A percentile compares a stretch with the other conserved stretches of the same genome.
Evolutionary conservation across 1,140 invertebrate genomes (phyloP).

Genomic region (Ditylenchus dipsaci): DNA sequence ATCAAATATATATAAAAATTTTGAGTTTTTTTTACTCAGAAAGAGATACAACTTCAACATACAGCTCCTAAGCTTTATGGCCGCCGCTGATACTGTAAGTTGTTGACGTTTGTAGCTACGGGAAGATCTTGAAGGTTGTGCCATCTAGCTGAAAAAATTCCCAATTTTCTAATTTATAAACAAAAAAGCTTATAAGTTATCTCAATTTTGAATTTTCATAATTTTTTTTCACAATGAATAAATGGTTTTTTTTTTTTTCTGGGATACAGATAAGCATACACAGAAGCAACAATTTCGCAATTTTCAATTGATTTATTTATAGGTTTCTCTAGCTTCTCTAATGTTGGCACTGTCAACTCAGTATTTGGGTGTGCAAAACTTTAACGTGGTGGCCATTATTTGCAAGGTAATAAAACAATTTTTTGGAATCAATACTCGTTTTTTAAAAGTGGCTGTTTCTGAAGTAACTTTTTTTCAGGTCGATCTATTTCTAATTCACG

Average conservation of each 20-base stretch:
- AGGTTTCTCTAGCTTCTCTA: constrained; percentile 16
- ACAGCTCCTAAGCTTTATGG: constrained; percentile 36
- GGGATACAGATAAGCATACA: too few species aligned
- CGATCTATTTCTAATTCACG: constrained; percentile 39
- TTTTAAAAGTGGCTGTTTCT: not conserved
- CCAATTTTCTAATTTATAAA: too few species aligned
- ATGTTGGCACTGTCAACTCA: constrained; percentile 26
- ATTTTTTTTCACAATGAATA: too few species aligned
- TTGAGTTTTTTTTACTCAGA: constrained; percentile 12
- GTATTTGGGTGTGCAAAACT: constrained; percentile 28
- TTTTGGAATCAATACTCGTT: too few species aligned
- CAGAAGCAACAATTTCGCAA: too few species aligned
- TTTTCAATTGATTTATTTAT: not conserved
- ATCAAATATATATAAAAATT: constrained; percentile 9
- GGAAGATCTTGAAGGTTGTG: too few species aligned
- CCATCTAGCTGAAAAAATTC: too few species aligned
- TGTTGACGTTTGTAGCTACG: too few species aligned
- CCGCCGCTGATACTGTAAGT: constrained; percentile 34
- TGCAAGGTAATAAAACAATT: constrained; percentile 23
- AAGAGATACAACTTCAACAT: constrained; percentile 26
- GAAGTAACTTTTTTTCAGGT: constrained; percentile 22
- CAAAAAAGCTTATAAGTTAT: too few species aligned
- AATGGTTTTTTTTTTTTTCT: too few species aligned
- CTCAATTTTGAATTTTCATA: too few species aligned
- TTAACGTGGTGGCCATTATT: constrained; percentile 16